Evolutionary conservation across 2,113 vertebrate genomes (phyloP).

Genomic region (Tragelaphus strepsiceros): DNA sequence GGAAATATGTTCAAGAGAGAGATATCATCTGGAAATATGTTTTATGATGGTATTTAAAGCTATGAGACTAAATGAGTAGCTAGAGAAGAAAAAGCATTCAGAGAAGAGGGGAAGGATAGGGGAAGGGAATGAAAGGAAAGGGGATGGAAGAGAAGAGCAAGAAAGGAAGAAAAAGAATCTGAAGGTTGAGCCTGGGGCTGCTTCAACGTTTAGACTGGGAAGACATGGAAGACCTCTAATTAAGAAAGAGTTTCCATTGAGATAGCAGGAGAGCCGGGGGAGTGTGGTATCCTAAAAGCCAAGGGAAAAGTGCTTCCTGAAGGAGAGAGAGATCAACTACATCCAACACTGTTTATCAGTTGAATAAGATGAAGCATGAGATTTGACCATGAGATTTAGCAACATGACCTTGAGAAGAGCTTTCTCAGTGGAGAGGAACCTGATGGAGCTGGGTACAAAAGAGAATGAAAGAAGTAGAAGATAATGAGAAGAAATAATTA

Average conservation of each 20-base stretch:
- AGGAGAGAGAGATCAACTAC: neutral
- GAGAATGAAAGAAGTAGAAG: neutral
- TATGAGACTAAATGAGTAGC: neutral
- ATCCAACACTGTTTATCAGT: neutral
- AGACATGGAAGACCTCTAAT: neutral
- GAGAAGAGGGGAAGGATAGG: neutral
- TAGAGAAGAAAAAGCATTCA: neutral
- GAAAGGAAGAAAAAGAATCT: neutral
- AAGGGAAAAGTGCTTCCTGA: neutral
- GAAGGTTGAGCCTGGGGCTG: neutral
- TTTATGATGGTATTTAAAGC: neutral
- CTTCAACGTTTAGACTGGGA: neutral
- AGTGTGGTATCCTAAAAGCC: neutral
- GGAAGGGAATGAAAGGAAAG: neutral
- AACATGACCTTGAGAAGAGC: neutral
- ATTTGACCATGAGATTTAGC: neutral
- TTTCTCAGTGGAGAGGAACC: neutral
- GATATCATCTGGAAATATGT: neutral
- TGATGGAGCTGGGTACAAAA: neutral
- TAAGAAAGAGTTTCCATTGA: neutral
- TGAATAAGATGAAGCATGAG: neutral
- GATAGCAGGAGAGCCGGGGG: neutral
- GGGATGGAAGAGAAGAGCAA: fast-evolving
- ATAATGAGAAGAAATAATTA: neutral
- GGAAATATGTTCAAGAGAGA: neutral